These are phyloP conservation scores for Melanargia galathea DNA, from an alignment of 2,888 invertebrate genomes.

Conservation along the genomic window DNA sequence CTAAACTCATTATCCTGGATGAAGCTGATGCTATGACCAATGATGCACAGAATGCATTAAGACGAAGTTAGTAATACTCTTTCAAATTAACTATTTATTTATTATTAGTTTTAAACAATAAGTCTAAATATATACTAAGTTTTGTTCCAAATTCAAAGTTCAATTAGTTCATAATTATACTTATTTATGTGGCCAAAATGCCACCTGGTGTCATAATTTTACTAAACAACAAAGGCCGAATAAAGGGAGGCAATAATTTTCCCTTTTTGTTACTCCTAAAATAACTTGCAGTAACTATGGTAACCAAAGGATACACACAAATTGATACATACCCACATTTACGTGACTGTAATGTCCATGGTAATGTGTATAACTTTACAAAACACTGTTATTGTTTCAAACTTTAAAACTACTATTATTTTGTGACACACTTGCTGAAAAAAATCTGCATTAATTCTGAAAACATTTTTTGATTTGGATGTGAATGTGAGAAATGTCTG, in stretches of 20 bases:
- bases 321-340: not conserved
- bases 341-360: too few species aligned
- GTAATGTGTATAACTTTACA: slow-evolving; percentile 1
- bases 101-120: too few species aligned
- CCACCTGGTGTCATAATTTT: too few species aligned
- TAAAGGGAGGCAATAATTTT: not conserved
- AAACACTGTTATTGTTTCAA: not conserved
- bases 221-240: too few species aligned
- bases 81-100: not conserved
- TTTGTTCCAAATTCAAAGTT: too few species aligned
- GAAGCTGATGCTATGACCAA: slow-evolving; percentile 99
- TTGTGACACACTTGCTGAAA: not conserved
- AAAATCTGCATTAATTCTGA: too few species aligned
- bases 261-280: not conserved
- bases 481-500: slow-evolving; percentile 78
- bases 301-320: slow-evolving; percentile 27
- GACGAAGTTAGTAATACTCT: slow-evolving; percentile 87
- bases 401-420: not conserved
- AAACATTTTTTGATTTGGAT: not conserved
- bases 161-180: too few species aligned
- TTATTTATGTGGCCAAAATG: too few species aligned
- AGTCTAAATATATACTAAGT: too few species aligned
- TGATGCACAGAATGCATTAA: slow-evolving; percentile 99
- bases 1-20: slow-evolving; percentile 97
- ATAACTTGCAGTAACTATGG: slow-evolving; percentile 19